A percentile compares a stretch with the other conserved stretches of the same genome.
These are phyloP conservation scores for Eolophus roseicapilla DNA, from an alignment of 2,113 vertebrate species.

Conservation along the genomic window DNA sequence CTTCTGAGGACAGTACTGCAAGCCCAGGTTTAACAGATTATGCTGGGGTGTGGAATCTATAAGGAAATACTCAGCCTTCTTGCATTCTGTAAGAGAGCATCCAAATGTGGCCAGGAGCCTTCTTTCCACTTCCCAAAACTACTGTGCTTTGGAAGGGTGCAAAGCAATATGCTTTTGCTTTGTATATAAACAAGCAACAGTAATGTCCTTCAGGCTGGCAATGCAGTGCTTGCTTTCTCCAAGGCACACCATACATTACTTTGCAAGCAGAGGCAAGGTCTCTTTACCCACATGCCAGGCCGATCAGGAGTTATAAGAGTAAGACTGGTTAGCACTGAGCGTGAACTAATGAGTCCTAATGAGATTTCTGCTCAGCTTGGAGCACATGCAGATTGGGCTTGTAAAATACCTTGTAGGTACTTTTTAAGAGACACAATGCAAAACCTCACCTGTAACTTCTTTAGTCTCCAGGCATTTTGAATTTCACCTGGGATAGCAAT, in stretches of 20 bases:
- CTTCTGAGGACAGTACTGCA: background rate
- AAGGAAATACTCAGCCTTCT: background rate
- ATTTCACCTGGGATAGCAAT: background rate
- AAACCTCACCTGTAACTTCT: background rate
- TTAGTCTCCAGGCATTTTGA: background rate
- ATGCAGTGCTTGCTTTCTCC: accelerated
- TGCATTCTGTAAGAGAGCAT: background rate
- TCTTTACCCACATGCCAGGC: background rate
- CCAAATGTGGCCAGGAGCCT: background rate
- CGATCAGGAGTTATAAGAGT: background rate
- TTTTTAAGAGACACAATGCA: background rate
- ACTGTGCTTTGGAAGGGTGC: background rate
- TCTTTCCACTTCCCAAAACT: background rate
- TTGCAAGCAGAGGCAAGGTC: background rate
- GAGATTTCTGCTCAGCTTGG: background rate
- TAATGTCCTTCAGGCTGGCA: background rate
- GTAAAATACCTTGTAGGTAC: background rate
- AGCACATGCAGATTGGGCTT: background rate
- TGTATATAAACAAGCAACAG: background rate
- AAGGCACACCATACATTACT: background rate
- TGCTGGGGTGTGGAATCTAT: background rate
- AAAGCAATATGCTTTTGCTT: background rate
- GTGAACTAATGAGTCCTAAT: background rate
- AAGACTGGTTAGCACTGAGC: background rate
- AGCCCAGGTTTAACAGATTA: background rate